phyloP scores from a whole-genome alignment of 2,797 vertebrate genomes.

The Tokudaia muenninki region DNA sequence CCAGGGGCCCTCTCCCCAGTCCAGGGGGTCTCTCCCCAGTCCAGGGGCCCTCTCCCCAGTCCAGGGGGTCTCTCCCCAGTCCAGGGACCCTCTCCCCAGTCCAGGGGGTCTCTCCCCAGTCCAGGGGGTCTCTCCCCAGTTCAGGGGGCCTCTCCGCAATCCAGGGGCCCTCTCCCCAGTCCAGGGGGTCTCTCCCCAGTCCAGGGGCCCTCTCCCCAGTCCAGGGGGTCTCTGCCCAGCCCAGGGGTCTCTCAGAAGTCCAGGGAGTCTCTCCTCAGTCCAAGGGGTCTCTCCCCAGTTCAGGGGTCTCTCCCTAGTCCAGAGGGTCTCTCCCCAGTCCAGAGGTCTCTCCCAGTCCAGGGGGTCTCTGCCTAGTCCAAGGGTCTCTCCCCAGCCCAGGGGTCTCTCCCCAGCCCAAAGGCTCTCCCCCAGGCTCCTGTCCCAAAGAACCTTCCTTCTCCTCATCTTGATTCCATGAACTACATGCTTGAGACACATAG shows the following conservation, averaged over 20 bases:
- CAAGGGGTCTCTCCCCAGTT: no score
- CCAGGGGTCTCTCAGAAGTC: no score
- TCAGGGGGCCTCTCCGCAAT: no score
- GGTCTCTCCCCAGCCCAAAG: background rate
- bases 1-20: no score
- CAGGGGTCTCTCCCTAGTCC: background rate
- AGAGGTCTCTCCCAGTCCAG: background rate
- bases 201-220: no score
- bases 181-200: background rate
- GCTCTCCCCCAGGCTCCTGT: background rate
- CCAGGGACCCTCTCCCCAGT: background rate
- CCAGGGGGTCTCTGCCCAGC: no score
- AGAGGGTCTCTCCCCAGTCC: background rate
- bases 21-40: no score
- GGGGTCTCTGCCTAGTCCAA: background rate
- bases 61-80: background rate
- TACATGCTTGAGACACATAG: background rate
- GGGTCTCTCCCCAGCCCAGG: background rate
- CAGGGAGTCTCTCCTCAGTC: no score
- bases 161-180: background rate
- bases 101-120: background rate
- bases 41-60: no score
- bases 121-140: background rate
- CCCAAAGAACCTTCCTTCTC: background rate
- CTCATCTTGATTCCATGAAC: background rate